Conservation (phyloP, 2,888 invertebrate species). For the Steinernema carpocapsae region DNA sequence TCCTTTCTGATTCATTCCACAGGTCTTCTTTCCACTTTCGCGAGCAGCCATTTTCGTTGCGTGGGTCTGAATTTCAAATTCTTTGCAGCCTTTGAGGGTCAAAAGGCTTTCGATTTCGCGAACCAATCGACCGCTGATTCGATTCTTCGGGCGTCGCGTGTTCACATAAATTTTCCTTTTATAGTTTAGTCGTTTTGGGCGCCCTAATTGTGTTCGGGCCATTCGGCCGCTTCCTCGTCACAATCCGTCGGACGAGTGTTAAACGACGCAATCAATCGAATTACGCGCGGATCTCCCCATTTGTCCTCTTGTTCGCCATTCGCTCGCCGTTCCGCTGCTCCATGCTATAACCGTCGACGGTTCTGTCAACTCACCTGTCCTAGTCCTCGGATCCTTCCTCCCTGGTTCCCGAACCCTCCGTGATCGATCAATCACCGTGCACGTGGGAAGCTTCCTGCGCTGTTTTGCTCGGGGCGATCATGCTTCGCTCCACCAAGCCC, state of each 20-base stretch:
- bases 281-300: constrained; percentile 18
- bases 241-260: constrained; percentile 22
- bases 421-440: neutral
- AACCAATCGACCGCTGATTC: neutral
- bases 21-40: too few species aligned
- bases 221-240: constrained; percentile 2
- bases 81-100: too few species aligned
- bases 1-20: too few species aligned
- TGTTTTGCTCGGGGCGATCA: neutral
- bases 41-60: too few species aligned
- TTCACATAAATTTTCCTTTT: constrained; percentile 1
- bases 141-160: constrained; percentile 5
- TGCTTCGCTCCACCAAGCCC: neutral
- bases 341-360: too few species aligned
- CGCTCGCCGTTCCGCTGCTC: constrained; percentile 1
- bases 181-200: neutral
- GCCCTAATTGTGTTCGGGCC: constrained; percentile 11
- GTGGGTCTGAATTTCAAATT: too few species aligned
- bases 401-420: neutral
- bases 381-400: neutral
- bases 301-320: neutral
- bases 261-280: constrained; percentile 32
- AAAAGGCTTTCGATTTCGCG: too few species aligned
- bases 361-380: neutral
- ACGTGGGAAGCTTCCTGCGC: neutral